Conservation (phyloP, 2,113 vertebrate genomes). For the Gallinago undulata region DNA sequence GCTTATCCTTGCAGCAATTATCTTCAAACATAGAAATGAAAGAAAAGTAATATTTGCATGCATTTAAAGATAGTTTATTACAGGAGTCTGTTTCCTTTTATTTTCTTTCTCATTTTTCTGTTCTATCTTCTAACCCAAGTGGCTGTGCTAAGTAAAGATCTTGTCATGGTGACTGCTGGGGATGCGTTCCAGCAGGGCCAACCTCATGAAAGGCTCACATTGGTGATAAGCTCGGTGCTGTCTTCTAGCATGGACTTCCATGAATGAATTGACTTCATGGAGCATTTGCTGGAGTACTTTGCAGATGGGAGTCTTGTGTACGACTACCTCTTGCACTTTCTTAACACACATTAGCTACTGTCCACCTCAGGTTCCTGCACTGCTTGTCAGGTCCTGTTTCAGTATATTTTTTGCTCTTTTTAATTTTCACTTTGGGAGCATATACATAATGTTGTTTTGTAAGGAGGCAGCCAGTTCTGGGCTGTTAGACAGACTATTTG, state of each 20-base stretch:
- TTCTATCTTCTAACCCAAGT: neutral
- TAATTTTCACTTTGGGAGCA: neutral
- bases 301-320: neutral
- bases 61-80: neutral
- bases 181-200: neutral
- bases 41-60: neutral
- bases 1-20: neutral
- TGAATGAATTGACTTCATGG: neutral
- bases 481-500: neutral
- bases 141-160: neutral
- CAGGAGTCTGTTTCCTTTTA: neutral
- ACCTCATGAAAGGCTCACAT: neutral
- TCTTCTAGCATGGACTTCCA: neutral
- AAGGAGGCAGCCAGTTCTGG: neutral
- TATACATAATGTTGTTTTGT: neutral
- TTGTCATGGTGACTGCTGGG: neutral
- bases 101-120: neutral
- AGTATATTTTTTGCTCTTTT: neutral
- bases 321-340: neutral
- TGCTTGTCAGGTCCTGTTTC: neutral
- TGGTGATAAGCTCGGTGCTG: neutral
- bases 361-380: neutral
- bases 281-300: rapidly evolving
- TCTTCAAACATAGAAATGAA: neutral
- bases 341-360: neutral